Evolutionary conservation across 2,113 vertebrate species (phyloP), one percentile per base, ranked within the genome.

Genomic region (Pangasianodon gigas): DNA sequence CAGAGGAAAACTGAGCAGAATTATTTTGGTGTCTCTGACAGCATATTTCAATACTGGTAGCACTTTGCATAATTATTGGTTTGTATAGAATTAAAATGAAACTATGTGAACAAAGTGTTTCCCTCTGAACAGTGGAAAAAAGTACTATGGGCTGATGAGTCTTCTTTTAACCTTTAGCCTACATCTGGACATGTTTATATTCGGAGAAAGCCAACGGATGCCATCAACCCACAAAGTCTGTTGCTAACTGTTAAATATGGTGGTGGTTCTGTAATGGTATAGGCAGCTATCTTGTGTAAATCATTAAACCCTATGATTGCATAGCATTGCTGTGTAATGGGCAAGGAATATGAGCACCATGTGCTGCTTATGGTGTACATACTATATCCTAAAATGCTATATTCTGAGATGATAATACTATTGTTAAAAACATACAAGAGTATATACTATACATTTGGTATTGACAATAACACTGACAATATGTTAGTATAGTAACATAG

Each of bases 101-200:
- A 48, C 44, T 65, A 29, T 65, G 9, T n/a, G 21, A 67, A 67
- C 14, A 51, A 67, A 46, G 56, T 16, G 26, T 85, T 67, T 85
- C 6, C 18, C 26, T 85, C 60, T 85, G 44, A 67, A 44, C 41
- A 48, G 67, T 6, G 32, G 26, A 51, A 85, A 84, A 85, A 85
- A 62, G 8, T n/a, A 51, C 46, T 84, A 84, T 60, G 58, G 2
- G 4, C 37, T 84, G 82, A 60, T 84, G 56, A 29, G 21, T 56
- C 18, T 4, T 60, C 24, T 62, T 65, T n/a, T n/a, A 65, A 65
- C 41, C 58, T 83, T 85, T 65, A 62, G 13, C 60, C 58, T 65
- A n/a, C 83, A 85, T 85, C 83, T 85, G 84, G 44, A 51, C 41
- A 51, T 69, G 18, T 85, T 85, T 85, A 67, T 69, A 85, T 85